These are phyloP conservation scores for Dromiciops gliroides DNA, from an alignment of 2,113 vertebrate species.

Conservation along the genomic window DNA sequence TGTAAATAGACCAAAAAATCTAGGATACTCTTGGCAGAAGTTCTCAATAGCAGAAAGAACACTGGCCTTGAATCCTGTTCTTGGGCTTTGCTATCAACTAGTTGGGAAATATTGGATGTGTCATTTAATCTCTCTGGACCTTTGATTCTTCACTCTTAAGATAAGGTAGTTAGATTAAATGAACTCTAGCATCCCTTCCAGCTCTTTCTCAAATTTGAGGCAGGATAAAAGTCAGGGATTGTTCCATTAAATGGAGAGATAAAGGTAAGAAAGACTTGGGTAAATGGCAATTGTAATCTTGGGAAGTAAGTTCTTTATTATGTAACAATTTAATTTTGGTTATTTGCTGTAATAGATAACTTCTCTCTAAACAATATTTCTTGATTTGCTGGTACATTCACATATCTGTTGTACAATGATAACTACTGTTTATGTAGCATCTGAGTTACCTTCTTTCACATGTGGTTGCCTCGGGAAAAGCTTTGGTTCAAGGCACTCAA, in stretches of 20 bases:
- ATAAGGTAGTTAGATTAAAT: neutral
- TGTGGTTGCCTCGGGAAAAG: neutral
- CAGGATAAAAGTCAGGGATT: neutral
- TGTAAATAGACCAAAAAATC: neutral
- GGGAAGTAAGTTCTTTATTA: neutral
- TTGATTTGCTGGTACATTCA: neutral
- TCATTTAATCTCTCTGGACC: neutral
- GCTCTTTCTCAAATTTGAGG: neutral
- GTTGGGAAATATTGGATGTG: neutral
- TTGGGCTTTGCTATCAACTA: neutral
- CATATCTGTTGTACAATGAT: neutral
- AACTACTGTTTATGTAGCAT: neutral
- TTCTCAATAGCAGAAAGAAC: neutral
- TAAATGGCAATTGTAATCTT: neutral
- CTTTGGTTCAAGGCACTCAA: neutral
- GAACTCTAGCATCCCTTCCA: neutral
- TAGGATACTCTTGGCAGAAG: neutral
- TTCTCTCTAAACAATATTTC: neutral
- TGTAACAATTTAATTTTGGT: neutral
- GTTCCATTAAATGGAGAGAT: neutral
- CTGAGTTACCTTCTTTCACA: neutral
- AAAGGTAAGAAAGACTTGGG: neutral
- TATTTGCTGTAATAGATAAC: neutral
- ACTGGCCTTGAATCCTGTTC: neutral
- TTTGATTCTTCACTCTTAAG: neutral